Conservation (phyloP, 2,797 vertebrate genomes). For the Sebastes hubbsi region DNA sequence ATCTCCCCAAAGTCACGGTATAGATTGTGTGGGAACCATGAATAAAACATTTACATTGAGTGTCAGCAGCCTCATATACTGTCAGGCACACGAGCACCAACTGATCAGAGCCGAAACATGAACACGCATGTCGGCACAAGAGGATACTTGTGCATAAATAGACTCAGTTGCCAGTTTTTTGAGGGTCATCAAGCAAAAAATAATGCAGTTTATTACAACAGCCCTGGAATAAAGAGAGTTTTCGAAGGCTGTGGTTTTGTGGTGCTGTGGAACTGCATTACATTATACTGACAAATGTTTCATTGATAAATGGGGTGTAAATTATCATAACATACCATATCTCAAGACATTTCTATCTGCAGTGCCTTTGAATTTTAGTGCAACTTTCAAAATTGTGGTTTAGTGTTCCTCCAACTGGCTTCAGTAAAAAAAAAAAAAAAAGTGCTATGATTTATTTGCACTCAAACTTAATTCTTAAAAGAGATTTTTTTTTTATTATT, state of each 20-base stretch:
- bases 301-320: background rate
- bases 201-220: background rate
- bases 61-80: background rate
- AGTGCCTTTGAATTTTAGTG: constrained; percentile 1
- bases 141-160: constrained; percentile 1
- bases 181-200: background rate
- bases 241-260: background rate
- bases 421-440: background rate
- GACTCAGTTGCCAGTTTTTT: background rate
- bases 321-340: constrained; percentile 1
- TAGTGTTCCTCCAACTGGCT: background rate
- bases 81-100: background rate
- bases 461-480: constrained; percentile 25
- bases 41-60: background rate
- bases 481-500: constrained; percentile 19
- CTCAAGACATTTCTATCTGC: background rate
- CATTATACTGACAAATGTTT: background rate
- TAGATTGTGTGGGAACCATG: background rate
- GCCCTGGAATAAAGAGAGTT: background rate
- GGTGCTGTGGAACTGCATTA: background rate
- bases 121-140: background rate
- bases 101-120: background rate
- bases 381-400: constrained; percentile 10
- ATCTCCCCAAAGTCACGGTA: background rate
- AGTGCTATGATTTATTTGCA: constrained; percentile 10